Evolutionary conservation across 2,113 vertebrate species (phyloP).

Genomic region (Rhinogobius similis): DNA sequence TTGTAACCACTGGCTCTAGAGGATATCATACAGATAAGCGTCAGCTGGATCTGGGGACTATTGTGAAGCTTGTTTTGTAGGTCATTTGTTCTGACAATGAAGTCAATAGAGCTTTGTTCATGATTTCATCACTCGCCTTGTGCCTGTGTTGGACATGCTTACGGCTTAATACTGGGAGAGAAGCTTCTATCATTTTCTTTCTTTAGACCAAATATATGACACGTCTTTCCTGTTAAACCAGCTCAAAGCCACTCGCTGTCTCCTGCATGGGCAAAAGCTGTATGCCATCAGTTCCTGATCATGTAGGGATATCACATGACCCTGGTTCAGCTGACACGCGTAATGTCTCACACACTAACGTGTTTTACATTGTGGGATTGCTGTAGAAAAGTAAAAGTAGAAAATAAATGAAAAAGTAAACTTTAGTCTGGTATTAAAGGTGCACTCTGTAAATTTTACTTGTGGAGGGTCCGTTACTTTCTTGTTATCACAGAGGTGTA

Average conservation of each 20-base stretch:
- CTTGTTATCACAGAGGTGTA: too few species aligned
- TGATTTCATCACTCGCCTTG: slow-evolving; percentile 40
- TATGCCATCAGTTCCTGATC: background rate
- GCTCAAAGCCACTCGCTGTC: slow-evolving; percentile 1
- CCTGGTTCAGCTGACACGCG: background rate
- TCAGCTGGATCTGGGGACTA: background rate
- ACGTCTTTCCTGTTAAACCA: background rate
- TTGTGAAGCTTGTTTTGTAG: background rate
- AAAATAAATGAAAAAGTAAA: background rate
- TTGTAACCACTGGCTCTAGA: background rate
- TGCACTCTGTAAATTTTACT: too few species aligned
- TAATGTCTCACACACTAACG: background rate
- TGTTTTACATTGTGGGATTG: background rate
- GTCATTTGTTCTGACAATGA: slow-evolving; percentile 18
- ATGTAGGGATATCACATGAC: slow-evolving; percentile 9
- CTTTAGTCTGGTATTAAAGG: background rate
- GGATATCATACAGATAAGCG: background rate
- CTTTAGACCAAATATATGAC: too few species aligned
- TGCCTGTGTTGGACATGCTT: background rate
- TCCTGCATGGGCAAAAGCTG: background rate
- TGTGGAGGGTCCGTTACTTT: too few species aligned
- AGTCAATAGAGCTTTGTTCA: slow-evolving; percentile 52
- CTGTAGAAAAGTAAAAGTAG: background rate
- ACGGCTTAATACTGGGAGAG: background rate
- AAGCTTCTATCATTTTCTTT: too few species aligned